phyloP scores from a whole-genome alignment of 2,113 vertebrate genomes.

The Turnix velox region DNA sequence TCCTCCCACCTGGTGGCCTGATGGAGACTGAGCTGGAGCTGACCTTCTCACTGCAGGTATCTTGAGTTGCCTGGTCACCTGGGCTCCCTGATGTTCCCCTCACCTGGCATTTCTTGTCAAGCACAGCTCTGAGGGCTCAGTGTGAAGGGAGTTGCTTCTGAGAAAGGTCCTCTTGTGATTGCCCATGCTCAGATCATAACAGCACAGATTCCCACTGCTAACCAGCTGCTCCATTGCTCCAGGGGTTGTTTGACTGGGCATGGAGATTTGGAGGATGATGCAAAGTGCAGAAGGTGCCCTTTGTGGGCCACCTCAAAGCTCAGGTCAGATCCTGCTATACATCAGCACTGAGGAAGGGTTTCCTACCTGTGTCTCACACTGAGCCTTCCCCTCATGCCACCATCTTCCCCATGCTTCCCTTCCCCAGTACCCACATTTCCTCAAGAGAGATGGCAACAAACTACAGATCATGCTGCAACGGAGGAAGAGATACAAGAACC shows the following conservation, averaged over 20 bases:
- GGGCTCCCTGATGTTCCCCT: not conserved
- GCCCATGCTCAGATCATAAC: not conserved
- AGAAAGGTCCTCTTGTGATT: not conserved
- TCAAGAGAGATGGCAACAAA: slow-evolving; percentile 95
- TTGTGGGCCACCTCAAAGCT: not conserved
- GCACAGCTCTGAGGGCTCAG: not conserved
- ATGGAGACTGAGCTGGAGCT: slow-evolving; percentile 95
- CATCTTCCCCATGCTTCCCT: not conserved
- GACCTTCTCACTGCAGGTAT: slow-evolving; percentile 95
- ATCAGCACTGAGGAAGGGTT: not conserved
- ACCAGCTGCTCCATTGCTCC: not conserved
- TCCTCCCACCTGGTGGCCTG: slow-evolving; percentile 90
- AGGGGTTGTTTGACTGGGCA: not conserved
- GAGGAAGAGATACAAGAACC: slow-evolving; percentile 94
- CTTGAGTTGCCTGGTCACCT: not conserved
- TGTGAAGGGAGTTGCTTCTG: not conserved
- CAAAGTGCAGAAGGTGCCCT: not conserved
- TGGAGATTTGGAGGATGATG: not conserved
- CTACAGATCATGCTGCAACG: slow-evolving; percentile 95
- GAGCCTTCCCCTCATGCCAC: not conserved
- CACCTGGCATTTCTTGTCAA: not conserved
- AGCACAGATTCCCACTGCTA: not conserved
- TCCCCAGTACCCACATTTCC: slow-evolving; percentile 90
- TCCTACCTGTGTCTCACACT: not conserved
- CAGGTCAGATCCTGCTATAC: not conserved